Base-by-base conservation (phyloP, 2,113 vertebrate species). In the Anolis sagrei region DNA sequence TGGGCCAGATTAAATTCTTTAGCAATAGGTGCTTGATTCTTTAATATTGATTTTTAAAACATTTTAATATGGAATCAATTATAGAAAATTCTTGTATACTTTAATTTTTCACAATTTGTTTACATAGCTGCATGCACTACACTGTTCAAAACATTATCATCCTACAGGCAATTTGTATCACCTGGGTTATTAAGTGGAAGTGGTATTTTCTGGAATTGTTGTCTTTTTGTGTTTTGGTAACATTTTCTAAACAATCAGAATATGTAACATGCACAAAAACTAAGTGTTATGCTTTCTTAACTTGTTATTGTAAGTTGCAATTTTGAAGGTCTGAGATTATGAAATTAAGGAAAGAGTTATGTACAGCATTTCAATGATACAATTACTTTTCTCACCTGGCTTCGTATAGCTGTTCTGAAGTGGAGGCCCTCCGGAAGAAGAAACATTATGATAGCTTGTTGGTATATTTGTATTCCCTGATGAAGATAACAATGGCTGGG, bases 401-500 rank as follows among this genome's bases (percentile, higher is more conserved):
- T 95, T 95, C 81, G 95, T 88, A 9, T 95, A 94, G 94, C 92
- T 95, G 92, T 96, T 97, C 16, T 96, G 97, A 84, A 96, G 92
- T 0, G 90, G 75, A 51, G 95, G 91, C 13, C 93, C 93, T 82
- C 95, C 96, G 0, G 94, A 94, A 81, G 96, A 94, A 90, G 94
- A 87, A 88, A 92, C 76, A 92, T 94, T 94, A 19, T 96, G 96
- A 3, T 95, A 95, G 89, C 81, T 92, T 89, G 93, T 87, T 70
- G 93, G 85, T 89, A 93, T 88, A 88, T 92, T 94, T 91, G 95
- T 91, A 90, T 93, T 97, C 87, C 94, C 95, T 61, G 95, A 27
- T 8, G 95, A 70, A 0, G 85, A 54, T 0, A 39, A 68, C 0
- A 93, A 70, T 0, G 92, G 89, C 83, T 95, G 96, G 77, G 88